Conservation (phyloP, 2,888 invertebrate genomes). For the Spialia ferax region DNA sequence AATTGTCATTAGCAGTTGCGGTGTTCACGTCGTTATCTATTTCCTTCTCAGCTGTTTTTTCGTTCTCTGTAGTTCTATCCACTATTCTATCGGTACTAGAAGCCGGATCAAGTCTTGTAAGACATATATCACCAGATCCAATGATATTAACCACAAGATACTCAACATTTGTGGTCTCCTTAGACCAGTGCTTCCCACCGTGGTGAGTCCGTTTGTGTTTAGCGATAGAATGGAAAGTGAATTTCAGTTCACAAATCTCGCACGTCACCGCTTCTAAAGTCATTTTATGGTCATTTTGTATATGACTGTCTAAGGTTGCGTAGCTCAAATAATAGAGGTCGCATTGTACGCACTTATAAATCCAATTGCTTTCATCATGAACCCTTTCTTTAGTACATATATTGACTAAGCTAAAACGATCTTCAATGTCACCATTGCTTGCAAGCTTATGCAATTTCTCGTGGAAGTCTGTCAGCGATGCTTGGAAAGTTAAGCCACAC, state of each 20-base stretch:
- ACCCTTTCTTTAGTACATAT: conserved; percentile 6
- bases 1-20: background rate
- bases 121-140: background rate
- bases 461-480: conserved; percentile 3
- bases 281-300: conserved; percentile 11
- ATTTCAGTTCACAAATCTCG: conserved; percentile 40
- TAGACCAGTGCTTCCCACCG: background rate
- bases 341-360: conserved; percentile 47
- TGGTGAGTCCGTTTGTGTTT: conserved; percentile 20
- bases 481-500: conserved; percentile 19
- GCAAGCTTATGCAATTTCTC: conserved; percentile 9
- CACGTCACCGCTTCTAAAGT: conserved; percentile 24
- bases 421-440: background rate
- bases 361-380: conserved; percentile 21
- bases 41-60: background rate
- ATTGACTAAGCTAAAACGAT: conserved; percentile 1
- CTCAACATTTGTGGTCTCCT: conserved; percentile 8
- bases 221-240: conserved; percentile 19
- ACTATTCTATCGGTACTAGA: background rate
- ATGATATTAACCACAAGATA: background rate
- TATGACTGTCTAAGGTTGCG: conserved; percentile 33
- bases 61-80: background rate
- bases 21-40: background rate
- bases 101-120: background rate
- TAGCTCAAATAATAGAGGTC: conserved; percentile 41